These are phyloP conservation scores for Agrochola litura DNA, from an alignment of 2,888 invertebrate species.

Conservation along the genomic window DNA sequence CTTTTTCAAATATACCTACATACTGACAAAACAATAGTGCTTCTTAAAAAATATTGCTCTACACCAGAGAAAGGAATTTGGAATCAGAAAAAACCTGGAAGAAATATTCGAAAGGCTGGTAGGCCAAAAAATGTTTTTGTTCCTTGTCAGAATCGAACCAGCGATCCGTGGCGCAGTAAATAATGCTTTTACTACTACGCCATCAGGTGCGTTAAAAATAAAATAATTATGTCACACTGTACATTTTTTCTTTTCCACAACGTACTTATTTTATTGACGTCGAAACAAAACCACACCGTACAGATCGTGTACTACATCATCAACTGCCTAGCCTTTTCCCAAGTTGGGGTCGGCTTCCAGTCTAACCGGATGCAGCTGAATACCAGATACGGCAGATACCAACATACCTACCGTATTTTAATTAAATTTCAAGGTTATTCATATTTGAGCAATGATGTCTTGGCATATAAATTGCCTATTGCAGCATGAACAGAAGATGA, in stretches of 20 bases:
- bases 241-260: neutral
- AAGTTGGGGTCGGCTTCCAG: no score
- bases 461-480: slow-evolving; percentile 12
- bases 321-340: no score
- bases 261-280: neutral
- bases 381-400: no score
- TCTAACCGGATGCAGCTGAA: no score
- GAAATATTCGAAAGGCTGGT: neutral
- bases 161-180: neutral
- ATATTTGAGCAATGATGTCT: neutral
- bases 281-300: neutral
- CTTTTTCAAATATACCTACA: slow-evolving; percentile 5
- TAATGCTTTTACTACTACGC: neutral
- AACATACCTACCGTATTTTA: no score
- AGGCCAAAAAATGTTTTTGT: neutral
- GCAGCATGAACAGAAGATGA: neutral
- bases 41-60: neutral
- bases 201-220: neutral
- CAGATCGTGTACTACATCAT: no score
- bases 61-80: neutral
- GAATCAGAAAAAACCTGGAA: neutral
- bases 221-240: neutral
- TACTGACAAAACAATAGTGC: neutral
- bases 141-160: no score
- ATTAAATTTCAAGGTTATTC: slow-evolving; percentile 3